Evolutionary conservation across 2,113 vertebrate genomes (phyloP).

Genomic region (Numida meleagris): DNA sequence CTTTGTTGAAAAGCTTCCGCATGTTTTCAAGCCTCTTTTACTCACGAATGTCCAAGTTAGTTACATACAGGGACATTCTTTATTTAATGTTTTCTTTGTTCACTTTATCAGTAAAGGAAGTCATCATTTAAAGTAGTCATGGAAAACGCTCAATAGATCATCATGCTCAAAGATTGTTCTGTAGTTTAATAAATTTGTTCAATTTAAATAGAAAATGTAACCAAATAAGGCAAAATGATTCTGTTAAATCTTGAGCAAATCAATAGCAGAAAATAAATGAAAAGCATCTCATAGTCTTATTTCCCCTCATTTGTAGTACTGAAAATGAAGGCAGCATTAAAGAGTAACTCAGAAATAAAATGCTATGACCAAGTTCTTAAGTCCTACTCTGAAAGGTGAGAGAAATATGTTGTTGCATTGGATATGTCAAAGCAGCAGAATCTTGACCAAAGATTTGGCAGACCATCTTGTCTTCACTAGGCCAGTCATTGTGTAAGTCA

Average conservation of each 20-base stretch:
- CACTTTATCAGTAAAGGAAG: background rate
- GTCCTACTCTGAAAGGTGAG: background rate
- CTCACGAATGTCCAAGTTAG: background rate
- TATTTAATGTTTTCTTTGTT: background rate
- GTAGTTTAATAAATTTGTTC: background rate
- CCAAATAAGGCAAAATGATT: background rate
- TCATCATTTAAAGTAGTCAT: background rate
- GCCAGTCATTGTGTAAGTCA: background rate
- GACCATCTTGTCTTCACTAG: background rate
- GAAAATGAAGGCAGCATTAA: background rate
- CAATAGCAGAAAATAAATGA: background rate
- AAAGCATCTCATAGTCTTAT: background rate
- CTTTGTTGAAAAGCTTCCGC: background rate
- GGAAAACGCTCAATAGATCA: background rate
- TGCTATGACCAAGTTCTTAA: background rate
- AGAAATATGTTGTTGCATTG: background rate
- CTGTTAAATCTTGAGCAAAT: background rate
- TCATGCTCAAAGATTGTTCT: background rate
- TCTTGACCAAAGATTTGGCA: background rate
- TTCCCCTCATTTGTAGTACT: background rate
- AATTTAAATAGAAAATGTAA: background rate
- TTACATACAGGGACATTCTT: background rate
- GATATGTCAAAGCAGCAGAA: background rate
- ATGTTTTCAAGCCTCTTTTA: conserved; percentile 33
- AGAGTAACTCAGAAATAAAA: conserved; percentile 4